Evolutionary conservation across 2,888 invertebrate genomes (phyloP).

Genomic region (Heliconius charithonia): DNA sequence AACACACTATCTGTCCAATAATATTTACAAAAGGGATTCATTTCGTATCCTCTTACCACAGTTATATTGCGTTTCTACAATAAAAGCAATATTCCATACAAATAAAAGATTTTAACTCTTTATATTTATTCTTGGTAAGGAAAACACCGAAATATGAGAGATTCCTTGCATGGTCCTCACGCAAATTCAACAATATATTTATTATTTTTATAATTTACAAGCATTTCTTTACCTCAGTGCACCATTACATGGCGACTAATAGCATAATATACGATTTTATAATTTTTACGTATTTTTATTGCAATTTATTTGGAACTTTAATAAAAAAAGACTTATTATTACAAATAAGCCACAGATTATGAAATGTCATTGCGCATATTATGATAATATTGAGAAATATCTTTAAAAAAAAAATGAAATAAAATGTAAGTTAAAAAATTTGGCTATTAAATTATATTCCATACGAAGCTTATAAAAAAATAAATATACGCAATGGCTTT

Average conservation of each 20-base stretch:
- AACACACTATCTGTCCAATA: conserved; percentile 72
- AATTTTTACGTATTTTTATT: conserved; percentile 47
- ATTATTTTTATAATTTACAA: conserved; percentile 59
- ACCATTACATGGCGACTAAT: conserved; percentile 68
- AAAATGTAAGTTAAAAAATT: not conserved
- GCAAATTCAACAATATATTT: conserved; percentile 47
- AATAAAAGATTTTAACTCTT: conserved; percentile 18
- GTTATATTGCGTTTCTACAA: conserved; percentile 18
- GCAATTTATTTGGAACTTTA: conserved; percentile 38
- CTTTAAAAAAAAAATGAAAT: not conserved
- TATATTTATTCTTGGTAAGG: conserved; percentile 26
- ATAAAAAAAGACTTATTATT: conserved; percentile 10
- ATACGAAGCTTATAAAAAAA: not conserved
- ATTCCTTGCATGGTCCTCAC: conserved; percentile 60
- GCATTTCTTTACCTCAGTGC: conserved; percentile 61
- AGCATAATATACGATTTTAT: conserved; percentile 41
- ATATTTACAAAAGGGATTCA: conserved; percentile 73
- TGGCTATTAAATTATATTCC: not conserved
- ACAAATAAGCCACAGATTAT: conserved; percentile 9
- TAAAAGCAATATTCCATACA: conserved; percentile 20
- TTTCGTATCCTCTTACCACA: conserved; percentile 47
- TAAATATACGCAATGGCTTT: conserved; percentile 30
- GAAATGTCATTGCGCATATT: conserved; percentile 28
- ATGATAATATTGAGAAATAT: not conserved
- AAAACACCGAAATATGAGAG: conserved; percentile 48